Evolutionary conservation across 2,797 vertebrate species (phyloP).

Genomic region (Sebastes kiyomatsui): DNA sequence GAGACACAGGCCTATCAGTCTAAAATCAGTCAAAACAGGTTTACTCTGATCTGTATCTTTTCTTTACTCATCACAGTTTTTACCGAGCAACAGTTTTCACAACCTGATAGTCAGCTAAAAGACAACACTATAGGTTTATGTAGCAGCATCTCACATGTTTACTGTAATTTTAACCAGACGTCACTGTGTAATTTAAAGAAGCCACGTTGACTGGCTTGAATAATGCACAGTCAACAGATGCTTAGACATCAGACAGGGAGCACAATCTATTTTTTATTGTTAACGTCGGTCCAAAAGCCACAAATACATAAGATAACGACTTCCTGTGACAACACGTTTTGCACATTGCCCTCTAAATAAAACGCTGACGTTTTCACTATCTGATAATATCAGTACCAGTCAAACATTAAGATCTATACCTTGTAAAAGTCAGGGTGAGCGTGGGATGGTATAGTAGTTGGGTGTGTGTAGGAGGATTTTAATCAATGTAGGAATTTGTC

Average conservation of each 20-base stretch:
- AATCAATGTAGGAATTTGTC: background rate
- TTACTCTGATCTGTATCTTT: constrained; percentile 11
- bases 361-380: background rate
- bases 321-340: background rate
- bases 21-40: background rate
- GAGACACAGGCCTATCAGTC: background rate
- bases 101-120: background rate
- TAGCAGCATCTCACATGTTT: background rate
- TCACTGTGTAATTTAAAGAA: background rate
- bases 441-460: background rate
- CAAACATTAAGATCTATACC: background rate
- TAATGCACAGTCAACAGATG: background rate
- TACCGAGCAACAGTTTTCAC: background rate
- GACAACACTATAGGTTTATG: background rate
- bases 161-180: background rate
- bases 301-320: background rate
- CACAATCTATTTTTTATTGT: background rate
- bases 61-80: background rate
- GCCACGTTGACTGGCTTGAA: background rate
- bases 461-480: background rate
- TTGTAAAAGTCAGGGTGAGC: background rate
- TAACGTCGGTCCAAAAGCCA: constrained; percentile 3
- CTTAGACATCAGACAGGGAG: background rate
- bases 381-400: background rate
- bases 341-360: constrained; percentile 25